Conservation (phyloP, 2,888 invertebrate species). For the Lasius platythorax region DNA sequence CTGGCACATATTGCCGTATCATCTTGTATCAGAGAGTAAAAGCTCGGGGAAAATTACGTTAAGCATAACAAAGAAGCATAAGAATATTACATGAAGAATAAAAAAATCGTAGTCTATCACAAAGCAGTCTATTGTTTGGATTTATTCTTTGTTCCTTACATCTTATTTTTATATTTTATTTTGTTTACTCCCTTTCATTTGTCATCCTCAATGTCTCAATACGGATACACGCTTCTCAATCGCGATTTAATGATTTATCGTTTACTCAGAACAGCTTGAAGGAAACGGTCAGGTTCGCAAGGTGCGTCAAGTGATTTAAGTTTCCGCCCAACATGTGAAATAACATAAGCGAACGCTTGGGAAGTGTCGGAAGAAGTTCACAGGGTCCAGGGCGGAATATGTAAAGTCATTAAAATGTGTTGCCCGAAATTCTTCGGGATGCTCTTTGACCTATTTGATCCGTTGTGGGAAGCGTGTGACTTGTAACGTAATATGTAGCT, state of each 20-base stretch:
- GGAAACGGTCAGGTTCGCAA: slow-evolving; percentile 18
- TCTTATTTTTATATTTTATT: background rate
- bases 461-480: slow-evolving; percentile 24
- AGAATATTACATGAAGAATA: slow-evolving; percentile 36
- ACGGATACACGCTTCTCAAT: background rate
- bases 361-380: slow-evolving; percentile 21
- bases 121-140: background rate
- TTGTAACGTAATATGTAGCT: slow-evolving; percentile 33
- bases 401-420: slow-evolving; percentile 34
- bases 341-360: slow-evolving; percentile 29
- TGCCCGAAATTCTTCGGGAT: slow-evolving; percentile 38
- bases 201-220: background rate
- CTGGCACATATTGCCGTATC: slow-evolving; percentile 41
- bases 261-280: slow-evolving; percentile 24
- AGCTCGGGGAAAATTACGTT: slow-evolving; percentile 1
- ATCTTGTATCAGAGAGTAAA: background rate
- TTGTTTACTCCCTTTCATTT: background rate
- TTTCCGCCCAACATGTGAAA: slow-evolving; percentile 50
- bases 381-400: background rate
- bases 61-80: slow-evolving; percentile 14
- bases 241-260: background rate
- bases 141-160: background rate
- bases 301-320: slow-evolving; percentile 51
- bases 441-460: slow-evolving; percentile 48
- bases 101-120: background rate